Evolutionary conservation across 2,888 invertebrate genomes (phyloP).

Genomic region (Megastigmus dorsalis): DNA sequence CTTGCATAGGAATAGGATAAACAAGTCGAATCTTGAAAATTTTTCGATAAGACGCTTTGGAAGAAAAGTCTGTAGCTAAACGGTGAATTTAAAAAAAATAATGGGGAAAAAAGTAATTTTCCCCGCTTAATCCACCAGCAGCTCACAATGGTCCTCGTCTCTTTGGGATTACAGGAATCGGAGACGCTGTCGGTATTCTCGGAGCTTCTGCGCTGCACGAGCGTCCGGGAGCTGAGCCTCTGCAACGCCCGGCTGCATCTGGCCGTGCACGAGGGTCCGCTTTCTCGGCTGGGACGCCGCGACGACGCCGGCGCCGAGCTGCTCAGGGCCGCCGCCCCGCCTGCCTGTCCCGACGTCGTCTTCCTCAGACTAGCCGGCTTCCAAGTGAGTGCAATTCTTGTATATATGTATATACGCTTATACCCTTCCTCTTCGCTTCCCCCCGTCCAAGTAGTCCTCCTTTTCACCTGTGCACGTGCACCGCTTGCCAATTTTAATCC

Average conservation of each 20-base stretch:
- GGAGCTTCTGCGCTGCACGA: conserved; percentile 75
- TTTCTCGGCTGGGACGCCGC: conserved; percentile 70
- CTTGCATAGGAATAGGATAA: too few species aligned
- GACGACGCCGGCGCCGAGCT: conserved; percentile 73
- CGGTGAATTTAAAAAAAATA: too few species aligned
- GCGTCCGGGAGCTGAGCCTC: conserved; percentile 76
- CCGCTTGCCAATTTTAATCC: too few species aligned
- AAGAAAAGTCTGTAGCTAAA: too few species aligned
- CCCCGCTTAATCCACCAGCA: neutral
- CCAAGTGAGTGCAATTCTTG: conserved; percentile 67
- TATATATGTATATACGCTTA: neutral
- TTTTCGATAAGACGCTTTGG: too few species aligned
- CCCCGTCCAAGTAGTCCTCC: too few species aligned
- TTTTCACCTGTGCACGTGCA: too few species aligned
- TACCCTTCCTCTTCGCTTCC: neutral
- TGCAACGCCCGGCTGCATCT: conserved; percentile 77
- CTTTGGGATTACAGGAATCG: conserved; percentile 69
- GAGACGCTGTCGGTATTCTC: conserved; percentile 75
- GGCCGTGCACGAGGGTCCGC: conserved; percentile 73
- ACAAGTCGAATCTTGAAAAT: too few species aligned
- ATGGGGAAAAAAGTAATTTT: too few species aligned
- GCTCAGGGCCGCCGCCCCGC: conserved; percentile 71
- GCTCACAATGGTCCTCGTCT: too few species aligned
- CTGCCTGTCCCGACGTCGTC: conserved; percentile 74
- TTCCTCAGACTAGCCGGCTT: conserved; percentile 76